Evolutionary conservation across 2,113 vertebrate species (phyloP).

Genomic region (Gymnogyps californianus): DNA sequence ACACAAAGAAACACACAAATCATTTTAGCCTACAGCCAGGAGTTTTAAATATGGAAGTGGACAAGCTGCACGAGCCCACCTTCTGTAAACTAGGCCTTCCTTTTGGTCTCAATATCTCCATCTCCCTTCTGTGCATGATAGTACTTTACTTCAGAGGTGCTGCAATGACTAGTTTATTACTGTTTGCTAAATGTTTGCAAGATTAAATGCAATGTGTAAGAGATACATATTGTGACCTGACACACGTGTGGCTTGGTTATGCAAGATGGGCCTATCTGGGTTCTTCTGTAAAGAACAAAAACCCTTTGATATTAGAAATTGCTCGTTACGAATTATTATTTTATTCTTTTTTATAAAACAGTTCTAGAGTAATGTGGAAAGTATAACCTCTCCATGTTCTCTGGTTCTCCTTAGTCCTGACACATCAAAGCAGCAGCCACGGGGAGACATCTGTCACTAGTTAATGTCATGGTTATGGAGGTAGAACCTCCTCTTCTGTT

Average conservation of each 20-base stretch:
- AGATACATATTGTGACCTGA: neutral
- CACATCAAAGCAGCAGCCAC: conserved; percentile 59
- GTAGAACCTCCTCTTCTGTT: conserved; percentile 62
- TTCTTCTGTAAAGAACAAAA: neutral
- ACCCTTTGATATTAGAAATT: neutral
- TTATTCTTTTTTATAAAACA: neutral
- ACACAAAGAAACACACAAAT: neutral
- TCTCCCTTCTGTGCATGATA: neutral
- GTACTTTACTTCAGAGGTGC: neutral
- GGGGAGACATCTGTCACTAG: conserved; percentile 58
- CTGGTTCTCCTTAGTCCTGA: conserved; percentile 5
- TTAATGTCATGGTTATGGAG: conserved; percentile 54
- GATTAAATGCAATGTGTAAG: neutral
- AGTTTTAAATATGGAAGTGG: neutral
- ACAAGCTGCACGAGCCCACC: neutral
- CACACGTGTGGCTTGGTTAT: neutral
- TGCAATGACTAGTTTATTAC: neutral
- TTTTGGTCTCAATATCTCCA: neutral
- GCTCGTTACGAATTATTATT: rapidly evolving
- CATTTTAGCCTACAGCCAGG: neutral
- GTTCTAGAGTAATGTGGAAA: conserved; percentile 17
- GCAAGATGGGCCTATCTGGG: neutral
- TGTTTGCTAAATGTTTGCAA: neutral
- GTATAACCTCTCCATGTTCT: neutral
- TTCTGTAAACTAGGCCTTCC: neutral